Percentiles rank a stretch among this genome's conserved stretches.
phyloP scores from a whole-genome alignment of 2,797 vertebrate genomes.

The Bufotes viridis region DNA sequence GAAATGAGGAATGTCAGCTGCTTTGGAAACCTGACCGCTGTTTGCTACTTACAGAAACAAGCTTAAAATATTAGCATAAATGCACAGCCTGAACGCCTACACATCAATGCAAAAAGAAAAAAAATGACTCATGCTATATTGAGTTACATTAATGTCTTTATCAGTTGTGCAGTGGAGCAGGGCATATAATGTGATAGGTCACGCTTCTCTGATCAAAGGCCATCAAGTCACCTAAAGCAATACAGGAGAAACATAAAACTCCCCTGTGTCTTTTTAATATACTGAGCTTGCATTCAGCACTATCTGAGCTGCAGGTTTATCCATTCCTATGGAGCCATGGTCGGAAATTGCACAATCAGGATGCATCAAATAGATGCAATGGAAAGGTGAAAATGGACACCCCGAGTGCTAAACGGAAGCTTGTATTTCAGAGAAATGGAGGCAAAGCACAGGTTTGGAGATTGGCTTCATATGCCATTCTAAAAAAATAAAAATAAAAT shows the following conservation, averaged over 20 bases:
- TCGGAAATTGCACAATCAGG: background rate
- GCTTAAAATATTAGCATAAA: slow-evolving; percentile 47
- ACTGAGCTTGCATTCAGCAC: background rate
- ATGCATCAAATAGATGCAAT: background rate
- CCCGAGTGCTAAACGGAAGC: too few relatives aligned
- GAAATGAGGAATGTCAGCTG: slow-evolving; percentile 59
- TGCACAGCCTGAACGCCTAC: slow-evolving; percentile 34
- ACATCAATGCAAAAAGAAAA: slow-evolving; percentile 40
- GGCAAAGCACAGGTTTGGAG: too few relatives aligned
- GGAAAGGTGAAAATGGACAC: background rate
- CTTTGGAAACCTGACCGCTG: slow-evolving; percentile 57
- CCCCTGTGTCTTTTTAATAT: slow-evolving; percentile 15
- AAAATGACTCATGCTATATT: slow-evolving; percentile 61
- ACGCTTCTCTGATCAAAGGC: slow-evolving; percentile 61
- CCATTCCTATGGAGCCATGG: slow-evolving; percentile 12
- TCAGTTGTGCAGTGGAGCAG: slow-evolving; percentile 46
- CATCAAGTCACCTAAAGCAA: slow-evolving; percentile 40
- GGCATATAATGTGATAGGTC: slow-evolving; percentile 58
- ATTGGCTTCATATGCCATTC: too few relatives aligned
- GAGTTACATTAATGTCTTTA: slow-evolving; percentile 59
- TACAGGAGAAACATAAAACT: slow-evolving; percentile 58
- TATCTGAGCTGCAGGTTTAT: background rate
- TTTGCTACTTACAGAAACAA: slow-evolving; percentile 58
- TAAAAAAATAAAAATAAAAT: too few relatives aligned
- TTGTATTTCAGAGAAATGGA: too few relatives aligned